Base-by-base conservation (phyloP, 64 coral and sea anemone genomes). In the Orbicella faveolata region DNA sequence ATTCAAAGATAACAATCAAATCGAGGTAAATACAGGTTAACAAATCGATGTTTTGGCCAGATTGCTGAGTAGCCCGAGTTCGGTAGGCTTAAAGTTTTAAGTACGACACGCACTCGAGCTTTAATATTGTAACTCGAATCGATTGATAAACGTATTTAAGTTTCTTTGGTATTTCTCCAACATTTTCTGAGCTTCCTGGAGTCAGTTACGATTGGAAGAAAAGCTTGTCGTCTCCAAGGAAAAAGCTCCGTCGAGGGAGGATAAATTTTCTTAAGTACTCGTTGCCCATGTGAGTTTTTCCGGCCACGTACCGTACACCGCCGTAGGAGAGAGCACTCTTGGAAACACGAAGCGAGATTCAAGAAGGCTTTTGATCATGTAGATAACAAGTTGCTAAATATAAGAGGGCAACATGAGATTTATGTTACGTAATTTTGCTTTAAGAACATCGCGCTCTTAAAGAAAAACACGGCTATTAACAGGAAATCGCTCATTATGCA, bases 51-150 rank as follows among this genome's bases (percentile, higher is more conserved):
- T 44, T 4, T 12, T 5, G 19, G 19, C 75, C 41, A 18, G 75
- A 78, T 78, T 53, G 37, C 21, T 21, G 20, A 48, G 6, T 30
- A 30, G 30, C 30, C 30, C 30, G 30, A 30, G 30, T 53, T 51
- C 75, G 75, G 75, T 10, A n/a, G 37, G 75, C 23, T 78, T 78
- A 41, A 78, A 78, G 19, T 78, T 23, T 44, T 78, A 48, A 52
- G 20, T 51, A 10, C 36, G 75, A 26, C 72, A 74, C 55, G 33
- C 72, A 48, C 36, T 51, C 75, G 5, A 51, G 16, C 74, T 51
- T 23, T 30, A 30, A 30, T 30, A 51, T 48, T 6, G 7, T 48
- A 48, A 52, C 17, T 10, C 51, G 75, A n/a, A 70, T n/a, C 52
- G 52, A 53, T 53, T 10, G 55, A 70, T 70, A 25, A 70, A 70